Evolutionary conservation across 92 coral and sea anemone species (phyloP).

Genomic region (Ricordea florida): DNA sequence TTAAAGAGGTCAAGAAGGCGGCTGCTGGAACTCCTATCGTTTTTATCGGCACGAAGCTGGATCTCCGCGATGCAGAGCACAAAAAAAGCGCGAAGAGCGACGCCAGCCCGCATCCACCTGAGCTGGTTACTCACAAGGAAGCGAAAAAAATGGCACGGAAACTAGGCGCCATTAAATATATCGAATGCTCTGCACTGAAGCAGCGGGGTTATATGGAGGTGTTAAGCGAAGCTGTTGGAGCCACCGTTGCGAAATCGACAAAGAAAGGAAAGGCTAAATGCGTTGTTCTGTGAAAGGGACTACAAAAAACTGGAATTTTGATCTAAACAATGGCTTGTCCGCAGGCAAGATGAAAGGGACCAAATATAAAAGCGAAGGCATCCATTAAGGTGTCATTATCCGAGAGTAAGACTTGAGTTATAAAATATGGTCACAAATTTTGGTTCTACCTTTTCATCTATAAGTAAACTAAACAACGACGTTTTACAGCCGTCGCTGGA

Average conservation of each 20-base stretch:
- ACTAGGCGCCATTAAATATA: conserved; percentile 73
- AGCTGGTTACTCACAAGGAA: conserved; percentile 59
- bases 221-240: conserved; percentile 77
- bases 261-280: conserved; percentile 70
- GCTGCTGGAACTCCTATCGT: conserved; percentile 79
- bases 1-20: conserved; percentile 55
- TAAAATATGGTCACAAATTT: too few relatives aligned
- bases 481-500: too few relatives aligned
- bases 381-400: too few relatives aligned
- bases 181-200: conserved; percentile 85
- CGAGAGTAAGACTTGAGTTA: too few relatives aligned
- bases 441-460: too few relatives aligned
- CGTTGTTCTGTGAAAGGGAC: conserved; percentile 38
- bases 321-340: too few relatives aligned
- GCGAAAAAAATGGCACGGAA: conserved; percentile 77
- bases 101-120: conserved; percentile 18
- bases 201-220: conserved; percentile 82
- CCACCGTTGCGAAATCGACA: conserved; percentile 35
- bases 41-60: conserved; percentile 84
- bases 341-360: too few relatives aligned
- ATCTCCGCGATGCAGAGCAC: conserved; percentile 68
- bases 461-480: too few relatives aligned
- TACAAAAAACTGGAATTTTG: too few relatives aligned
- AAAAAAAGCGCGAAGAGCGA: conserved; percentile 64
- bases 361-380: too few relatives aligned